Evolutionary conservation across 64 coral and sea anemone genomes (phyloP), one percentile per base, ranked within the genome.

Genomic region (Pachyseris speciosa): DNA sequence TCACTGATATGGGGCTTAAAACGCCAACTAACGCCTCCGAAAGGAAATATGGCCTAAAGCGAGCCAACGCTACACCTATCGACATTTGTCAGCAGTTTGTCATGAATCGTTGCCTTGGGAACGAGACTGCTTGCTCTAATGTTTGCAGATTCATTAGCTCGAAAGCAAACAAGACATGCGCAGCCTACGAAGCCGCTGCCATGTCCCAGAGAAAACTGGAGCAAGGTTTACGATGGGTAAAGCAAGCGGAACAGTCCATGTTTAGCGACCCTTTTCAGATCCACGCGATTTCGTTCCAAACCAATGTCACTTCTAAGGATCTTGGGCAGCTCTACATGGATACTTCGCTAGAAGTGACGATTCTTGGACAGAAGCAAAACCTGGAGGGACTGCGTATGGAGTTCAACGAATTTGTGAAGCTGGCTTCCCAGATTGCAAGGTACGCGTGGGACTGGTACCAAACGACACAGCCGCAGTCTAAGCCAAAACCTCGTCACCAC

Each of bases 401-500:
- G 8, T 93, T 99, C 32, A 92, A 92, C 48, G 89, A 83, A 28
- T 99, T 99, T 76, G 74, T 91, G 7, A 86, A 83, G 27, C 74
- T 99, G 3, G 75, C 97, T 15, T 89, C 97, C 0, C 94, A 99
- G 69, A 95, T 99, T 40, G 97, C 97, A 22, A 95, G 75, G 52
- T 77, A 99, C 29, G 97, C 97, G 12, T 80, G 95, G 38, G 84
- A 84, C 17, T 99, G 97, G 97, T 99, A 99, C 80, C 76, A 88
- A 71, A 94, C 83, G 90, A 40, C 71, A 25, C 64, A 80, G 28
- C 91, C 91, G 5, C 50, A 45, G 60, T 30, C 45, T 10, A 94
- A 84, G 19, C 20, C 60, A 27, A 55, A 81, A 17, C 67, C 64
- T 30, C 87, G 53, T 15, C 44, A 84, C 16, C 64, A 72, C 29